A percentile compares a stretch with the other conserved stretches of the same genome.
phyloP scores from a whole-genome alignment of 2,888 invertebrate genomes.

The Timandra comae region DNA sequence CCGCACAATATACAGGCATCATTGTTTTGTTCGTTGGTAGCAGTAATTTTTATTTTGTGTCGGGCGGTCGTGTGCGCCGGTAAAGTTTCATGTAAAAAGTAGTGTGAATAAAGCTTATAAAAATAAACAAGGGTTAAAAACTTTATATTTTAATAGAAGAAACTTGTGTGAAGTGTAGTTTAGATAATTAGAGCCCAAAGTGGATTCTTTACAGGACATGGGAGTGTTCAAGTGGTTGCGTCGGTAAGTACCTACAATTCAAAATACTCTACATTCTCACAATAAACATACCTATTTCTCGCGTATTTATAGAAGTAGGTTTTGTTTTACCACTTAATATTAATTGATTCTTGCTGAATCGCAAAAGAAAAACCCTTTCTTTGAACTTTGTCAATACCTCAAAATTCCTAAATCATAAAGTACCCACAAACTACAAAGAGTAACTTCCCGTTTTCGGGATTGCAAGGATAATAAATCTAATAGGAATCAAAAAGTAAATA shows the following conservation, averaged over 20 bases:
- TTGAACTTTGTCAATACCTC: too few species aligned
- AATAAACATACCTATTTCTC: too few species aligned
- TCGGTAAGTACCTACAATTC: conserved; percentile 59
- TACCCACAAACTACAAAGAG: too few species aligned
- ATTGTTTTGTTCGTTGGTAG: conserved; percentile 55
- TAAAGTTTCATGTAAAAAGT: conserved; percentile 55
- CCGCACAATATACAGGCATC: conserved; percentile 73
- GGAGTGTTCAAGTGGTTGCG: conserved; percentile 73
- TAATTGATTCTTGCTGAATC: too few species aligned
- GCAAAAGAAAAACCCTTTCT: too few species aligned
- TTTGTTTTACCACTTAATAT: too few species aligned
- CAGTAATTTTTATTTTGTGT: conserved; percentile 54
- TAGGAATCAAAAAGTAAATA: too few species aligned
- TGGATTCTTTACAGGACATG: conserved; percentile 62
- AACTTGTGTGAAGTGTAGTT: conserved; percentile 27
- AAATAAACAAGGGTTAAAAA: conserved; percentile 19
- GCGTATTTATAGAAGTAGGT: too few species aligned
- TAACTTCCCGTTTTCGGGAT: too few species aligned
- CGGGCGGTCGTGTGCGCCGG: conserved; percentile 56
- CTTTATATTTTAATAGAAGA: conserved; percentile 19
- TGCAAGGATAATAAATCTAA: too few species aligned
- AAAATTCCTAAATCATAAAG: too few species aligned
- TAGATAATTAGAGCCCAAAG: conserved; percentile 40
- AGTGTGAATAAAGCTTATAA: neutral
- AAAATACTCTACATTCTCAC: neutral